Conservation (phyloP, 2,888 invertebrate genomes). For the Gryllus longicercus region DNA sequence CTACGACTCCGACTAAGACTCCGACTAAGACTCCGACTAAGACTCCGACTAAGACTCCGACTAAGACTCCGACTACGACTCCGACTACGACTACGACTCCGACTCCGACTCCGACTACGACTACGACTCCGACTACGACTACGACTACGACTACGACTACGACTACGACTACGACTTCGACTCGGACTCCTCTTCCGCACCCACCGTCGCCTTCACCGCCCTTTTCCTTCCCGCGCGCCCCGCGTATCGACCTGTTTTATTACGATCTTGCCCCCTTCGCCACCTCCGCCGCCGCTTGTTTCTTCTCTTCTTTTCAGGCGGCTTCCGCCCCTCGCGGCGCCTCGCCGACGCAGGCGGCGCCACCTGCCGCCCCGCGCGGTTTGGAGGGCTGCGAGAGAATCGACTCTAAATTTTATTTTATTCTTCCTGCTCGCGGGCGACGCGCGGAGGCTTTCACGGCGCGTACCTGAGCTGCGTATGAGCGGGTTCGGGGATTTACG, state of each 20-base stretch:
- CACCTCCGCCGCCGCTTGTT: neutral
- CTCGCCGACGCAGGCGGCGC: neutral
- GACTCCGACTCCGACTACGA: no score
- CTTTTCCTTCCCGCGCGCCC: neutral
- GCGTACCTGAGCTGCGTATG: neutral
- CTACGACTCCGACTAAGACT: no score
- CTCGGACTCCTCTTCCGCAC: no score
- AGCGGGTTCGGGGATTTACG: neutral
- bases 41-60: no score
- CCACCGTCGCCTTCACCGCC: no score
- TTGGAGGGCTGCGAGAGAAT: neutral
- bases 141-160: no score
- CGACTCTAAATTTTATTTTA: conserved; percentile 5
- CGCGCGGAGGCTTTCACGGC: neutral
- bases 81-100: no score
- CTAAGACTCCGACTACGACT: no score
- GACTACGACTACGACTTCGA: no score
- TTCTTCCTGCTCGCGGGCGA: neutral
- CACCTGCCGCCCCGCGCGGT: neutral
- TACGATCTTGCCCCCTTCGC: neutral
- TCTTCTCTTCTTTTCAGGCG: neutral
- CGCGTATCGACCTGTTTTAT: conserved; percentile 7
- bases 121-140: no score
- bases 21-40: no score
- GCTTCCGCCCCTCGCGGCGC: neutral